Percentiles rank a stretch among this genome's conserved stretches.
Conservation (phyloP, 2,113 vertebrate species). For the Notechis scutatus region DNA sequence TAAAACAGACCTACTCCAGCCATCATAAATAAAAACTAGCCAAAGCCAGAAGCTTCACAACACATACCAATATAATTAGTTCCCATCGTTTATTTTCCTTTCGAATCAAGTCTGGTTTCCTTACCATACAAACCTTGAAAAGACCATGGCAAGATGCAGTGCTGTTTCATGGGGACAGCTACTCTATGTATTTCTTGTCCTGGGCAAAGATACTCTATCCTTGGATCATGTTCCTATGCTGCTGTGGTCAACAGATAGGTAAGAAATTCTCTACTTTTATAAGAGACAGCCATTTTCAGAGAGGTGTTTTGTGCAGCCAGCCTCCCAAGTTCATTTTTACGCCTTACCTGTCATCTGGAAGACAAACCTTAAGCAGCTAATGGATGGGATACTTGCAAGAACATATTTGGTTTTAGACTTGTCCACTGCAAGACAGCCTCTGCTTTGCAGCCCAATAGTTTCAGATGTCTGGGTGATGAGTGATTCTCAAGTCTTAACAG, state of each 20-base stretch:
- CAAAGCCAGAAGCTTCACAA: not conserved
- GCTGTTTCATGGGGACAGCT: not conserved
- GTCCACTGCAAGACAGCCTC: not conserved
- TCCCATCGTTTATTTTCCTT: not conserved
- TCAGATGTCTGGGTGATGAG: not conserved
- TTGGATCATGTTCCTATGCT: constrained; percentile 55
- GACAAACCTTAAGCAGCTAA: not conserved
- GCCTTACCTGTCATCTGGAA: not conserved
- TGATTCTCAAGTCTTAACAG: not conserved
- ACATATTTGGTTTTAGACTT: too few relatives aligned
- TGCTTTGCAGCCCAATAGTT: not conserved
- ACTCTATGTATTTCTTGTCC: fast-evolving
- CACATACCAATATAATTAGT: not conserved
- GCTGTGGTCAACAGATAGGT: constrained; percentile 67
- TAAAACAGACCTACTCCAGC: not conserved
- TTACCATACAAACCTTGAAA: not conserved
- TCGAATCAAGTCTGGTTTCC: not conserved
- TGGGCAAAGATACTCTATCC: fast-evolving
- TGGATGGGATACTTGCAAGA: not conserved
- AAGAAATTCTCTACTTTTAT: constrained; percentile 22
- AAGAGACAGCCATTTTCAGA: not conserved
- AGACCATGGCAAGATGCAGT: constrained; percentile 6
- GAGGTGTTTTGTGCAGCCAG: not conserved
- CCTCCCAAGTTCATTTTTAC: not conserved
- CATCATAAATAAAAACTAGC: not conserved